Base-by-base conservation (phyloP, 2,888 invertebrate species). In the Andricus curvator region DNA sequence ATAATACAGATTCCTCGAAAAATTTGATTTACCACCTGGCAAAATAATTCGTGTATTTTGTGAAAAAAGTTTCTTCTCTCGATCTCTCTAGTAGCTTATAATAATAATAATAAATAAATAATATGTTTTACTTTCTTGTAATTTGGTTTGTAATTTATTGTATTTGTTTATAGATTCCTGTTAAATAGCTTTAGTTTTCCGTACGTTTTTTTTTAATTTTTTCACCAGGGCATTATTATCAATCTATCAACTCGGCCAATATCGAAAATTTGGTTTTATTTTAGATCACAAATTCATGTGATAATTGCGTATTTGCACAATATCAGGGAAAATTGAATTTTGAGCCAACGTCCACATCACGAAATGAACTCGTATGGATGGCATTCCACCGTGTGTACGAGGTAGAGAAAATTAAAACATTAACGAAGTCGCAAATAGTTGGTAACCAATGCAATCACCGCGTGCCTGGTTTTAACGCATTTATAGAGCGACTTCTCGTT, bases 371-470 rank as follows among this genome's bases (percentile, higher is more conserved):
- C n/a, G 20, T 11, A 41, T 68, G 48, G 9, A 17, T 8, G 9
- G 5, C 17, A 48, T 68, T 48, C 20, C 29, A 68, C 17, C 41
- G 25, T 48, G 25, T 41, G 48, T 68, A 68, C 48, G 25, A 22
- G 8, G 22, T 29, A 48, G 25, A 48, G 68, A 68, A 68, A 68
- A 68, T 68, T 68, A 44, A 68, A 68, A 68, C 48, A 48, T 68
- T 44, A 68, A 68, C 77, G 65, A 77, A 77, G 56, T 76, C 70
- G 60, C 68, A 79, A 83, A 81, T 82, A 83, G 84, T 84, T 78
- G 84, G 83, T 80, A 85, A 84, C 84, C 83, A 78, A 80, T 80
- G 83, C 83, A 83, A 85, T 85, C 84, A 84, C 80, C 80, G 80
- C 81, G 79, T 83, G 82, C 80, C 83, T 81, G 83, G 85, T 84